Conservation (phyloP, 2,888 invertebrate species). For the Anodontia alba region DNA sequence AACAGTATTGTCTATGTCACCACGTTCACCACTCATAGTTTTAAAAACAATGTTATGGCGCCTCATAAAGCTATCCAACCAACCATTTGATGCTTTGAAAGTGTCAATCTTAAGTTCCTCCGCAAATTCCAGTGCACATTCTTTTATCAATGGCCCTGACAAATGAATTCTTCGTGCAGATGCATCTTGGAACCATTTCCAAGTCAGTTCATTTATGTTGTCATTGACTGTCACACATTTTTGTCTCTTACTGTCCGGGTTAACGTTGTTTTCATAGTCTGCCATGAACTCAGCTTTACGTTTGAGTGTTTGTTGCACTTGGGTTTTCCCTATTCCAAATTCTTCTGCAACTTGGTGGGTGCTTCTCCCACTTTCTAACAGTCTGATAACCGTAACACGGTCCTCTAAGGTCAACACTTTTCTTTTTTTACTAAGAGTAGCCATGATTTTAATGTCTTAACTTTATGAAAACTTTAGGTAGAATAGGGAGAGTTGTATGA, state of each 20-base stretch:
- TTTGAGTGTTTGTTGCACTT: conserved; percentile 49
- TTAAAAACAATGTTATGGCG: conserved; percentile 37
- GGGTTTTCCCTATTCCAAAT: conserved; percentile 52
- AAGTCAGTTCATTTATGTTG: conserved; percentile 41
- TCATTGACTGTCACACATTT: conserved; percentile 30
- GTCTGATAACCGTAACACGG: conserved; percentile 29
- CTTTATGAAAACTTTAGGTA: too few species aligned
- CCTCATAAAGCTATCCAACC: conserved; percentile 29
- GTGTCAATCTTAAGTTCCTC: neutral
- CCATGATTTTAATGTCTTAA: too few species aligned
- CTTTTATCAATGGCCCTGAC: conserved; percentile 20
- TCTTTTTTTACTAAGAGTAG: neutral
- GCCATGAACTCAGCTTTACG: conserved; percentile 45
- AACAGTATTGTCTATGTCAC: conserved; percentile 28
- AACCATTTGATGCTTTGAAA: conserved; percentile 49
- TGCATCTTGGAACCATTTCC: conserved; percentile 45
- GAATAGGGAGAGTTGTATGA: too few species aligned
- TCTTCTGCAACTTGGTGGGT: conserved; percentile 39
- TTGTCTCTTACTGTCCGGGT: conserved; percentile 33
- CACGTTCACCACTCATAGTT: conserved; percentile 44
- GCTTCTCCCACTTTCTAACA: conserved; percentile 29
- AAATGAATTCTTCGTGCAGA: neutral
- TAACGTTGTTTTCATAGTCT: conserved; percentile 40
- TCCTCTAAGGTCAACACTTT: conserved; percentile 39
- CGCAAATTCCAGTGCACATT: neutral